Evolutionary conservation across 2,888 invertebrate genomes (phyloP).

Genomic region (Tachina fera): DNA sequence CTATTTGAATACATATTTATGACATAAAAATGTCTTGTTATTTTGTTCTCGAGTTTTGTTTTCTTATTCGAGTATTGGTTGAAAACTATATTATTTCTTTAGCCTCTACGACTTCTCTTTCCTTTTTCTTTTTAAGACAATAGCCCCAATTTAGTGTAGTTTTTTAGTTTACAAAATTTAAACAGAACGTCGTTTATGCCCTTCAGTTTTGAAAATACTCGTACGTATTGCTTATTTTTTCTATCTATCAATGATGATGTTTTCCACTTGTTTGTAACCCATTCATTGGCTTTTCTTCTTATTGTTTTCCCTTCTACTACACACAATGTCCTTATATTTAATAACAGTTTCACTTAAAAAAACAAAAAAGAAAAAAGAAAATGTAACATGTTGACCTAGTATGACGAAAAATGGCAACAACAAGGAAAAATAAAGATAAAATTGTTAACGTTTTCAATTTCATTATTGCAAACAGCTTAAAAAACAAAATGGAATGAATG

Average conservation of each 20-base stretch:
- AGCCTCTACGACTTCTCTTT: not conserved
- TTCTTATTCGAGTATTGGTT: slow-evolving; percentile 23
- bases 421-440: slow-evolving; percentile 27
- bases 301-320: not conserved
- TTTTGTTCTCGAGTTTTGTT: slow-evolving; percentile 33
- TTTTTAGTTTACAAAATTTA: slow-evolving; percentile 40
- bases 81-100: slow-evolving; percentile 29
- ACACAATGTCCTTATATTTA: slow-evolving; percentile 50
- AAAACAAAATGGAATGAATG: slow-evolving; percentile 58
- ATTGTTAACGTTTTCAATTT: slow-evolving; percentile 70
- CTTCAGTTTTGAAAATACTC: slow-evolving; percentile 51
- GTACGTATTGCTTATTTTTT: slow-evolving; percentile 7
- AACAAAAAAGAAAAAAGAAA: not conserved
- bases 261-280: slow-evolving; percentile 11
- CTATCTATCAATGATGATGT: slow-evolving; percentile 26
- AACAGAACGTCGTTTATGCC: slow-evolving; percentile 54
- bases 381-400: slow-evolving; percentile 56
- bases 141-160: slow-evolving; percentile 28
- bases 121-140: slow-evolving; percentile 27
- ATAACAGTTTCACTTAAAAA: slow-evolving; percentile 37
- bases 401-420: not conserved
- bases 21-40: slow-evolving; percentile 48
- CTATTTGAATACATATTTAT: slow-evolving; percentile 36
- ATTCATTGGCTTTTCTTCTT: slow-evolving; percentile 1
- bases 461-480: slow-evolving; percentile 49